Conservation (phyloP, 1,140 invertebrate species). For the Drosophila biarmipes region DNA sequence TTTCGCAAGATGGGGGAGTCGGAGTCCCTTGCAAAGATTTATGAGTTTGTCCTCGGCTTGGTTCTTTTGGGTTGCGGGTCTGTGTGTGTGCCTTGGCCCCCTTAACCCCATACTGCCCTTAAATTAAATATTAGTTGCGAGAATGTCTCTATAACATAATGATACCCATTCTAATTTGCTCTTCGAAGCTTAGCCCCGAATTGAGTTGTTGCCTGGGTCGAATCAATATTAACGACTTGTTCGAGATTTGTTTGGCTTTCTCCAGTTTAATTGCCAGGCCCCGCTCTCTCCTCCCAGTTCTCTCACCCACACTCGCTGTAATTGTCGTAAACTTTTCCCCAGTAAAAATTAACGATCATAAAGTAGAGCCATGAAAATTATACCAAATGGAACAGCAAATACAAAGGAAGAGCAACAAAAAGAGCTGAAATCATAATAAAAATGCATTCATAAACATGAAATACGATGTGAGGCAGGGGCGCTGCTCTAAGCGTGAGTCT, state of each 20-base stretch:
- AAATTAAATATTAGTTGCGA: conserved; percentile 55
- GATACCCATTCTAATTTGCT: conserved; percentile 27
- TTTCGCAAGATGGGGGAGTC: conserved; percentile 42
- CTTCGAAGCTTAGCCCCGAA: conserved; percentile 17
- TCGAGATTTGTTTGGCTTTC: conserved; percentile 43
- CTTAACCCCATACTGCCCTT: conserved; percentile 60
- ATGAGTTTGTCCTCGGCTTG: conserved; percentile 52
- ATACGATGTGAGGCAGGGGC: conserved; percentile 53
- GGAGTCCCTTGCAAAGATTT: conserved; percentile 46
- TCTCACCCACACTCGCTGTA: conserved; percentile 23
- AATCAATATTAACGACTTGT: conserved; percentile 72
- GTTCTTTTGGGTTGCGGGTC: conserved; percentile 25
- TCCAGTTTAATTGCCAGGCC: conserved; percentile 24
- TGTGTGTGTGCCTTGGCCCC: conserved; percentile 25
- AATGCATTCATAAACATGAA: conserved; percentile 82
- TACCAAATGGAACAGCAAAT: conserved; percentile 53
- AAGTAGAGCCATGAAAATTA: conserved; percentile 64
- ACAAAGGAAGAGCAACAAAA: conserved; percentile 30
- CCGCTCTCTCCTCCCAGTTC: background rate
- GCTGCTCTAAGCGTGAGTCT: conserved; percentile 70
- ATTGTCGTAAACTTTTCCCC: conserved; percentile 56
- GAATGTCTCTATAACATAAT: conserved; percentile 64
- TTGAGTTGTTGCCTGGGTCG: conserved; percentile 27
- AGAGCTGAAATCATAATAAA: conserved; percentile 73
- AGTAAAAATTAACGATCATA: conserved; percentile 65